A percentile compares a stretch with the other conserved stretches of the same genome.
Conservation (phyloP, 2,113 vertebrate species). For the Lota lota region DNA sequence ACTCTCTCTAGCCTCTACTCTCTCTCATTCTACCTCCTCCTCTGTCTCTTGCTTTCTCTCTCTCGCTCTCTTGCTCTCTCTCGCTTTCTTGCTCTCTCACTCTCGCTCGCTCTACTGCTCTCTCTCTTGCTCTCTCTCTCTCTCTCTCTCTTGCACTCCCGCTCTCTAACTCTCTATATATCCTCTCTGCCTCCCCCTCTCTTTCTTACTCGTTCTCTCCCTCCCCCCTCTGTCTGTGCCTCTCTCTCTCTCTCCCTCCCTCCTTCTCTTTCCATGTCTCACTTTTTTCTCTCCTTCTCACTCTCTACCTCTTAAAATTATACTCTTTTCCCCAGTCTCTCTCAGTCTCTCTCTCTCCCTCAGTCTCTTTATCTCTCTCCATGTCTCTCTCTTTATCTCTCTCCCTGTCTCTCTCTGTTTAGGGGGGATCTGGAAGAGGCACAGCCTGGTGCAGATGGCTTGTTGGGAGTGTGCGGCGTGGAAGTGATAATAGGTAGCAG, state of each 20-base stretch:
- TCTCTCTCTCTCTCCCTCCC: neutral
- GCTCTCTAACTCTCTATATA: no score
- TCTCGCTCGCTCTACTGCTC: neutral
- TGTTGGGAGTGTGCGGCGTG: conserved; percentile 49
- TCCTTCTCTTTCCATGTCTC: neutral
- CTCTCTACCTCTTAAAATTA: no score
- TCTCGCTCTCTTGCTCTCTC: conserved; percentile 7
- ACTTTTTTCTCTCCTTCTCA: neutral
- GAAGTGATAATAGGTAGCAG: conserved; percentile 46
- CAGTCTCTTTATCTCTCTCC: neutral
- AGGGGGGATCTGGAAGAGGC: conserved; percentile 45
- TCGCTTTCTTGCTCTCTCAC: neutral
- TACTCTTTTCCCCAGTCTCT: no score
- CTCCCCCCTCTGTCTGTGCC: no score
- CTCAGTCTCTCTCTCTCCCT: no score
- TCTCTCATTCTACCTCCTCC: neutral
- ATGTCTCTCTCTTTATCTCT: neutral
- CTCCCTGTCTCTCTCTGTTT: neutral
- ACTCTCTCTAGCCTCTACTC: conserved; percentile 7
- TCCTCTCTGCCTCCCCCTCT: no score
- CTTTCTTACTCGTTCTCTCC: no score
- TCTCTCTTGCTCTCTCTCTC: neutral
- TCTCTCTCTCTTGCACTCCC: no score
- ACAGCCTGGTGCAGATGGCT: conserved; percentile 56
- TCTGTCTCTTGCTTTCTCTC: neutral